A percentile compares a stretch with the other conserved stretches of the same genome.
Evolutionary conservation across 2,888 invertebrate genomes (phyloP).

Genomic region (Myopa testacea): DNA sequence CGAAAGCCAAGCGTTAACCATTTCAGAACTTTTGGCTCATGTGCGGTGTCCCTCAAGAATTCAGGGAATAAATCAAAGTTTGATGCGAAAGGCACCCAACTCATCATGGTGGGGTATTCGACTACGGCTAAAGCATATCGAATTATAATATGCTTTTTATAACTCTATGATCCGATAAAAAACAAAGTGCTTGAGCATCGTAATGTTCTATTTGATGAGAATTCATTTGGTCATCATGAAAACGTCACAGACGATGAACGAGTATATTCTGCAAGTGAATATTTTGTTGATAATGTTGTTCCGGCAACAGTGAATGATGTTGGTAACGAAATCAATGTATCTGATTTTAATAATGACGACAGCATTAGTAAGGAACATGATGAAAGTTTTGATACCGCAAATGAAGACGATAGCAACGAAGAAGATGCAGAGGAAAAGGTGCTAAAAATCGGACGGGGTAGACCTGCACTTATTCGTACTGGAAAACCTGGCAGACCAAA

Average conservation of each 20-base stretch:
- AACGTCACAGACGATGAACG: too few relatives aligned
- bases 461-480: slow-evolving; percentile 14
- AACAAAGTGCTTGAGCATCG: not conserved
- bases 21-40: slow-evolving; percentile 16
- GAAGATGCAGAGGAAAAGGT: not conserved
- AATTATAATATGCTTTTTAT: too few relatives aligned
- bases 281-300: too few relatives aligned
- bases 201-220: not conserved
- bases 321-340: too few relatives aligned
- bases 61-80: slow-evolving; percentile 33
- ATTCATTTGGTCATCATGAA: too few relatives aligned
- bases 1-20: slow-evolving; percentile 39
- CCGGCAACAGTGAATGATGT: too few relatives aligned
- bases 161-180: slow-evolving; percentile 24
- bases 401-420: not conserved
- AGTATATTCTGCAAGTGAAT: too few relatives aligned
- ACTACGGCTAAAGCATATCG: slow-evolving; percentile 38
- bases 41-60: not conserved
- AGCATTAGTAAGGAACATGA: too few relatives aligned
- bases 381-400: too few relatives aligned
- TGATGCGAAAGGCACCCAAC: slow-evolving; percentile 38
- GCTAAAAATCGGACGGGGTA: slow-evolving; percentile 12
- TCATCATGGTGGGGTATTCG: slow-evolving; percentile 41
- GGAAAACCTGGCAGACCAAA: slow-evolving; percentile 15
- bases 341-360: too few relatives aligned